A percentile compares a stretch with the other conserved stretches of the same genome.
phyloP scores from a whole-genome alignment of 92 coral and sea anemone species.

The Palythoa grandis region DNA sequence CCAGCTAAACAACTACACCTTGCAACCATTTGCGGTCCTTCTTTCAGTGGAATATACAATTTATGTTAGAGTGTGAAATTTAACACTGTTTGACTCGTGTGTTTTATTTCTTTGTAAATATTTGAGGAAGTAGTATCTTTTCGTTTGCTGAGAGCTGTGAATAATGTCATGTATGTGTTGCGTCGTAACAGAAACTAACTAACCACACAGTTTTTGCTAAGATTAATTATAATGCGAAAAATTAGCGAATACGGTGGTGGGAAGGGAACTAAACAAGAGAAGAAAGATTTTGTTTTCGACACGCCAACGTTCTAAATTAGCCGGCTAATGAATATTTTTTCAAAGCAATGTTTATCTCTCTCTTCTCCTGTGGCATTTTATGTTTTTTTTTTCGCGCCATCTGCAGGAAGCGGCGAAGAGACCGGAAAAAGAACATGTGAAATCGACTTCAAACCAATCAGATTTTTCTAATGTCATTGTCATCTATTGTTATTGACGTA shows the following conservation, averaged over 20 bases:
- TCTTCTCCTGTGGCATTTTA: conserved; percentile 67
- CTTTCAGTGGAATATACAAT: not conserved
- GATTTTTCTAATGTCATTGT: conserved; percentile 56
- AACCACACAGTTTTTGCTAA: conserved; percentile 10
- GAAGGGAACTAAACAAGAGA: not conserved
- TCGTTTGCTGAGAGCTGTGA: conserved; percentile 38
- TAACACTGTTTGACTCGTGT: conserved; percentile 30
- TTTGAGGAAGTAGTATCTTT: conserved; percentile 35
- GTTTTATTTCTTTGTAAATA: conserved; percentile 41
- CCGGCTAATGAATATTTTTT: conserved; percentile 29
- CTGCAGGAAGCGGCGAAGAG: conserved; percentile 76
- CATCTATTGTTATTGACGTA: conserved; percentile 82
- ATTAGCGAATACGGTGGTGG: conserved; percentile 20
- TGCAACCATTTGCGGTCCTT: not conserved
- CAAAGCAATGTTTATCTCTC: conserved; percentile 52
- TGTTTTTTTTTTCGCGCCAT: conserved; percentile 90
- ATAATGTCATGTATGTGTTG: conserved; percentile 38
- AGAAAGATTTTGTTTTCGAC: conserved; percentile 28
- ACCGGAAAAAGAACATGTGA: conserved; percentile 82
- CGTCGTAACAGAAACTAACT: conserved; percentile 12
- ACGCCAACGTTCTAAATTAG: conserved; percentile 39
- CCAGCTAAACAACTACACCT: not conserved
- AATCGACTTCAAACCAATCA: conserved; percentile 77
- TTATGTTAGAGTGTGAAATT: conserved; percentile 19
- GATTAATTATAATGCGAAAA: conserved; percentile 9